These are phyloP conservation scores for Apotomis betuletana DNA, from an alignment of 2,888 invertebrate species.

Conservation along the genomic window DNA sequence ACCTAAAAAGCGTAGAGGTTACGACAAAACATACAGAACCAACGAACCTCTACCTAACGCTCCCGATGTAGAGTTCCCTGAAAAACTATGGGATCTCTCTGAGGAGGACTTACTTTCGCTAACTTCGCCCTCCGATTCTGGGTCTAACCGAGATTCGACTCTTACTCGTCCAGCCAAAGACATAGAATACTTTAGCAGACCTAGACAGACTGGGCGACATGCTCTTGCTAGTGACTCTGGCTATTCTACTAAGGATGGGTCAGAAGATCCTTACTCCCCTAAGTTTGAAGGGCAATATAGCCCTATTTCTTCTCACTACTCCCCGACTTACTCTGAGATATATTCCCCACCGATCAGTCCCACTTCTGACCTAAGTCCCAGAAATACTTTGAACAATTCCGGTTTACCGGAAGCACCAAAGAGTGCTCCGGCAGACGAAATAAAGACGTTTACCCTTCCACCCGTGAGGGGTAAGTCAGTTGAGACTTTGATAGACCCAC, in stretches of 20 bases:
- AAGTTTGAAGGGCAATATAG: conserved; percentile 74
- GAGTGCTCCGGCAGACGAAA: conserved; percentile 71
- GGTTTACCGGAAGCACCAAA: conserved; percentile 73
- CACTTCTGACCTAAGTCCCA: conserved; percentile 73
- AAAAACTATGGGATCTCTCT: conserved; percentile 90
- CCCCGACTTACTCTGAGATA: conserved; percentile 80
- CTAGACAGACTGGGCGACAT: conserved; percentile 84
- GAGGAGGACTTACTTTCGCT: conserved; percentile 85
- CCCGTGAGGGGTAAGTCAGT: conserved; percentile 73
- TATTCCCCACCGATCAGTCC: conserved; percentile 79
- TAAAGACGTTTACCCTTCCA: conserved; percentile 76
- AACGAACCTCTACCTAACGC: conserved; percentile 90
- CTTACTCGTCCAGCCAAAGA: conserved; percentile 84
- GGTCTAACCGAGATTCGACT: conserved; percentile 83
- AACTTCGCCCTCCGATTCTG: conserved; percentile 83
- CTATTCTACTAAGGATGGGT: conserved; percentile 74
- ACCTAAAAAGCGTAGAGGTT: conserved; percentile 87
- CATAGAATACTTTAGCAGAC: conserved; percentile 84
- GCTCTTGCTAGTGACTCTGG: conserved; percentile 80
- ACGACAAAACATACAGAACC: conserved; percentile 92
- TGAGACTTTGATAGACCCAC: conserved; percentile 77
- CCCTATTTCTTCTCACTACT: conserved; percentile 75
- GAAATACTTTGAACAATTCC: conserved; percentile 69
- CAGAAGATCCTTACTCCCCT: conserved; percentile 73
- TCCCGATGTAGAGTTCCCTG: conserved; percentile 91